These are phyloP conservation scores for Hozukius guyotensis DNA, from an alignment of 2,797 vertebrate species.

Conservation along the genomic window DNA sequence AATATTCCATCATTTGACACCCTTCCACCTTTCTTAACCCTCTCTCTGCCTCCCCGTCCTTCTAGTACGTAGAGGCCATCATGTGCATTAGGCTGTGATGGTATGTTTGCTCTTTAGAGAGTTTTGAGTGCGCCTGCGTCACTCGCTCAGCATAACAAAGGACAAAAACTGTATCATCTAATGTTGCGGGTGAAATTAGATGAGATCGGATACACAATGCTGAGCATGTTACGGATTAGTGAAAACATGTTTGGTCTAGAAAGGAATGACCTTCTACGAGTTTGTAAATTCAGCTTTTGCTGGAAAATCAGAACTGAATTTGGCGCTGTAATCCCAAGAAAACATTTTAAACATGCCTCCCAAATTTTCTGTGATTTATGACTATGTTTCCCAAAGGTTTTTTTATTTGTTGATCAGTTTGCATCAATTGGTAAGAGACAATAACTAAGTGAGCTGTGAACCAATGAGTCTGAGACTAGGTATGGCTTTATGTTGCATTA, in stretches of 20 bases:
- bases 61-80: background rate
- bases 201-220: background rate
- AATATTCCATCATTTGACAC: conserved; percentile 68
- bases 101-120: background rate
- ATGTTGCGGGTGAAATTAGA: background rate
- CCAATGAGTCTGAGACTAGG: background rate
- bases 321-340: background rate
- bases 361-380: background rate
- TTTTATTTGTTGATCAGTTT: background rate
- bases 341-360: background rate
- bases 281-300: background rate
- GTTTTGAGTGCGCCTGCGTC: background rate
- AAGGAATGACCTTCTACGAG: background rate
- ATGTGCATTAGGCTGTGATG: conserved; percentile 13
- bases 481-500: background rate
- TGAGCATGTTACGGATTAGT: background rate
- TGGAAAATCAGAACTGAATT: background rate
- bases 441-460: background rate
- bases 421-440: background rate
- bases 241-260: background rate
- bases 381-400: background rate
- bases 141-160: background rate
- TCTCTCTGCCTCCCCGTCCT: conserved; percentile 17
- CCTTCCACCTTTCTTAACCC: conserved; percentile 45
- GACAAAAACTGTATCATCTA: background rate